Evolutionary conservation across 2,113 vertebrate species (phyloP).

Genomic region (Tragelaphus imberbis): DNA sequence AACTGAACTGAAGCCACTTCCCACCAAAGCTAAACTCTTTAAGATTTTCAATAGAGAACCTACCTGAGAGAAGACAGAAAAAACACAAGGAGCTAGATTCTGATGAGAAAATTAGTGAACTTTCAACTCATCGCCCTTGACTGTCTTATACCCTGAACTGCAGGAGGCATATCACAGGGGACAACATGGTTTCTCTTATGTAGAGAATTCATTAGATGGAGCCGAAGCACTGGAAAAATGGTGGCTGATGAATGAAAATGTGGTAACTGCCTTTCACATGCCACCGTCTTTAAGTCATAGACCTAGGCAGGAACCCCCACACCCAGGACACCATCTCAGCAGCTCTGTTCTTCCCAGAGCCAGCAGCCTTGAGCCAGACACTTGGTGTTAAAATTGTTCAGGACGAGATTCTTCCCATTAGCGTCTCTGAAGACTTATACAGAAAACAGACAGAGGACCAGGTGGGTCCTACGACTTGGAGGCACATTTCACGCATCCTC

Average conservation of each 20-base stretch:
- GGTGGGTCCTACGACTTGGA: too few relatives aligned
- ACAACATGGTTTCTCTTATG: background rate
- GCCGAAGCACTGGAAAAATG: background rate
- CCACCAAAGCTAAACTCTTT: background rate
- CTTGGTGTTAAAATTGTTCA: background rate
- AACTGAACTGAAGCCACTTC: background rate
- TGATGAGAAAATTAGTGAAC: background rate
- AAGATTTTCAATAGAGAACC: background rate
- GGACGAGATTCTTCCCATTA: background rate
- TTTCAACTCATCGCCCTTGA: background rate
- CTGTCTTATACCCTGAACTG: background rate
- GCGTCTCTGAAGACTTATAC: background rate
- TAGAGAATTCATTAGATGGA: rapidly evolving
- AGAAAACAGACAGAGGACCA: background rate
- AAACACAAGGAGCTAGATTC: background rate
- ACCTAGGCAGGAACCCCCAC: rapidly evolving
- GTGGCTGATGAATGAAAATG: background rate
- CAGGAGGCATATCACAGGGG: background rate
- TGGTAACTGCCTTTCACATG: background rate
- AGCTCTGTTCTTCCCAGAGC: background rate
- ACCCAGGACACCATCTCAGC: background rate
- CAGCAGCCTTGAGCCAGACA: background rate
- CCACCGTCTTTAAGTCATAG: background rate
- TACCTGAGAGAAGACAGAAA: background rate
- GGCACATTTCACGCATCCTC: background rate